Evolutionary conservation across 2,888 invertebrate genomes (phyloP).

Genomic region (Dendrolimus houi): DNA sequence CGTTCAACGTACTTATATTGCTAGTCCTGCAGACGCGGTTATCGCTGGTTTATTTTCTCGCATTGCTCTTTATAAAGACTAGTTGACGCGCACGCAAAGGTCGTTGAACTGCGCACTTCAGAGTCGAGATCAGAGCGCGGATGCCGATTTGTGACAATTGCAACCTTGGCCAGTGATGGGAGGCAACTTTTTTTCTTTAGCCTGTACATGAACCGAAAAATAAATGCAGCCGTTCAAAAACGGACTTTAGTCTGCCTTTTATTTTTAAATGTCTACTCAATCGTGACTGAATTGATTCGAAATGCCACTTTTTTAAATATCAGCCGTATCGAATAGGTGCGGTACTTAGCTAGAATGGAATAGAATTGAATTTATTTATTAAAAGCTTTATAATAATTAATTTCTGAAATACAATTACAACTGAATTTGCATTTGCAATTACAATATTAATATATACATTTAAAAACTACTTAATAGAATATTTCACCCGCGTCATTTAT

Average conservation of each 20-base stretch:
- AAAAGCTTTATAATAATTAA: too few relatives aligned
- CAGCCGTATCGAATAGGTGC: neutral
- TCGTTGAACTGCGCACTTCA: conserved; percentile 51
- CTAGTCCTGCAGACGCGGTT: conserved; percentile 58
- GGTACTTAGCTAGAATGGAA: neutral
- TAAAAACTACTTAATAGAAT: too few relatives aligned
- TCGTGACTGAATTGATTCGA: conserved; percentile 10
- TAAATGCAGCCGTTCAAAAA: neutral
- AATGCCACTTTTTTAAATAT: conserved; percentile 6
- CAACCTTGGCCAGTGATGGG: conserved; percentile 37
- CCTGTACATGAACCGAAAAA: conserved; percentile 6
- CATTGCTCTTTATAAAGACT: conserved; percentile 66
- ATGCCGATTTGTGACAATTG: conserved; percentile 43
- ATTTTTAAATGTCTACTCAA: conserved; percentile 8
- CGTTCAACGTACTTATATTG: conserved; percentile 52
- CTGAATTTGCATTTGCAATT: too few relatives aligned
- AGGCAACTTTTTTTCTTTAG: conserved; percentile 12
- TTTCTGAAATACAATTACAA: too few relatives aligned
- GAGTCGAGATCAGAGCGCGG: conserved; percentile 40
- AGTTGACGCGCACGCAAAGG: conserved; percentile 63
- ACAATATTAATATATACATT: too few relatives aligned
- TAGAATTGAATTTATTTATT: neutral
- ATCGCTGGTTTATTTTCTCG: conserved; percentile 64
- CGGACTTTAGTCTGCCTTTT: conserved; percentile 9
- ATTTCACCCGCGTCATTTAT: too few relatives aligned